These are phyloP conservation scores for Ophiothrix spiculata DNA, from an alignment of 35 echinoderm and acorn worm genomes.

Conservation along the genomic window DNA sequence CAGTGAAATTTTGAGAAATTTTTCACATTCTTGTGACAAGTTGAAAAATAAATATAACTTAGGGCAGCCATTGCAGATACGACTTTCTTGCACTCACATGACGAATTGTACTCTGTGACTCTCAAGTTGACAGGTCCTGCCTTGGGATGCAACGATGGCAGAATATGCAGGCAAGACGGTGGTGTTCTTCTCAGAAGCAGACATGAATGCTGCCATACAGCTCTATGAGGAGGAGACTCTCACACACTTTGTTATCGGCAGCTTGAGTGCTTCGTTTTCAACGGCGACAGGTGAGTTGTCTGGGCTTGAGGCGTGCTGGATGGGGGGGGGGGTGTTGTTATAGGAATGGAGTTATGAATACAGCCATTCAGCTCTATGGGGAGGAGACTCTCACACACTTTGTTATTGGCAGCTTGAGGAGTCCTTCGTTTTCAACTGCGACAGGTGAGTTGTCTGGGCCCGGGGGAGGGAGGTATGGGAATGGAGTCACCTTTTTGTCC, in stretches of 20 bases:
- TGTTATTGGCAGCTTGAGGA: not conserved
- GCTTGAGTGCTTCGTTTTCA: not conserved
- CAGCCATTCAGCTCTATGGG: not conserved
- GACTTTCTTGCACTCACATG: no score
- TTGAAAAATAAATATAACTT: no score
- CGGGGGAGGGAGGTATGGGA: no score
- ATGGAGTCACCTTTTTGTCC: no score
- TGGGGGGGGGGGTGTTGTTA: no score
- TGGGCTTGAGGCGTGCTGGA: not conserved
- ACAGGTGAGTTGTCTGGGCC: not conserved
- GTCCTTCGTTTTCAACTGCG: not conserved
- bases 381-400: not conserved
- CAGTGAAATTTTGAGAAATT: no score
- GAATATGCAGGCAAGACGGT: slow-evolving; percentile 7
- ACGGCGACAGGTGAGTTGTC: not conserved
- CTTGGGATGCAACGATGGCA: no score
- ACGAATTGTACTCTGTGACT: no score
- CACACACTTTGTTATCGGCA: not conserved
- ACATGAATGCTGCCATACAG: not conserved
- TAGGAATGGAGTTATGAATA: no score
- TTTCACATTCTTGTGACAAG: no score
- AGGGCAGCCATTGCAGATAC: no score
- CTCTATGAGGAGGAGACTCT: not conserved
- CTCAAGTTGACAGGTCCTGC: no score
- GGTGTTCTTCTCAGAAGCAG: not conserved